Percentiles rank a stretch among this genome's conserved stretches.
These are phyloP conservation scores for Acestrorhynchus altus DNA, from an alignment of 2,797 vertebrate genomes.

Conservation along the genomic window DNA sequence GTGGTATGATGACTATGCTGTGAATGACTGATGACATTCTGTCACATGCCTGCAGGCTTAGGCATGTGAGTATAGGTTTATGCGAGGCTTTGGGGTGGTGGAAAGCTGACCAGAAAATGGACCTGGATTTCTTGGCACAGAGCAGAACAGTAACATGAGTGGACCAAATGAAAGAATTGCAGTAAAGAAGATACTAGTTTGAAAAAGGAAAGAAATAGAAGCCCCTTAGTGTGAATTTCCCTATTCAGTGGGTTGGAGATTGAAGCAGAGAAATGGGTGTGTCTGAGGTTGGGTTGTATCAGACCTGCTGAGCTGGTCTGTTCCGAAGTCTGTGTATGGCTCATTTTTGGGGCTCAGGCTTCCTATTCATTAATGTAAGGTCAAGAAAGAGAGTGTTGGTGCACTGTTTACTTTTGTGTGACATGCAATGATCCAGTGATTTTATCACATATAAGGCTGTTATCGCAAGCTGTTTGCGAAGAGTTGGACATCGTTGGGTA, in stretches of 20 bases:
- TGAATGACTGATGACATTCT: slow-evolving; percentile 29
- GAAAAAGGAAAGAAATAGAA: slow-evolving; percentile 68
- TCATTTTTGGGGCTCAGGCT: slow-evolving; percentile 6
- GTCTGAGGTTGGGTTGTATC: slow-evolving; percentile 65
- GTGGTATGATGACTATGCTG: slow-evolving; percentile 36
- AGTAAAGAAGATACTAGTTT: slow-evolving; percentile 63
- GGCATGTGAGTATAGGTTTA: slow-evolving; percentile 36
- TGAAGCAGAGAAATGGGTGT: slow-evolving; percentile 54
- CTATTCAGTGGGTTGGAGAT: slow-evolving; percentile 28
- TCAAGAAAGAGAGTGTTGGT: slow-evolving; percentile 8
- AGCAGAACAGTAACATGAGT: slow-evolving; percentile 63
- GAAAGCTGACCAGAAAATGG: slow-evolving; percentile 29
- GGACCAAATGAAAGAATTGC: slow-evolving; percentile 63
- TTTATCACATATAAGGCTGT: not conserved
- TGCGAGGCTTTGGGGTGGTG: slow-evolving; percentile 46
- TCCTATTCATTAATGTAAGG: slow-evolving; percentile 22
- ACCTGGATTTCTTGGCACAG: slow-evolving; percentile 28
- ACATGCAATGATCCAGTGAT: slow-evolving; percentile 6
- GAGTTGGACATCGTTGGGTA: slow-evolving; percentile 13
- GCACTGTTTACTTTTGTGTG: slow-evolving; percentile 20
- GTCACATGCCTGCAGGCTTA: slow-evolving; percentile 34
- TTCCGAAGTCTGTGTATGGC: slow-evolving; percentile 30
- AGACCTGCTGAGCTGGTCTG: slow-evolving; percentile 63
- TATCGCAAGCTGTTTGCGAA: slow-evolving; percentile 20
- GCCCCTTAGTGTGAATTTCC: slow-evolving; percentile 64